Base-by-base conservation (phyloP, 2,888 invertebrate species). In the Alloscopus bannaensis region DNA sequence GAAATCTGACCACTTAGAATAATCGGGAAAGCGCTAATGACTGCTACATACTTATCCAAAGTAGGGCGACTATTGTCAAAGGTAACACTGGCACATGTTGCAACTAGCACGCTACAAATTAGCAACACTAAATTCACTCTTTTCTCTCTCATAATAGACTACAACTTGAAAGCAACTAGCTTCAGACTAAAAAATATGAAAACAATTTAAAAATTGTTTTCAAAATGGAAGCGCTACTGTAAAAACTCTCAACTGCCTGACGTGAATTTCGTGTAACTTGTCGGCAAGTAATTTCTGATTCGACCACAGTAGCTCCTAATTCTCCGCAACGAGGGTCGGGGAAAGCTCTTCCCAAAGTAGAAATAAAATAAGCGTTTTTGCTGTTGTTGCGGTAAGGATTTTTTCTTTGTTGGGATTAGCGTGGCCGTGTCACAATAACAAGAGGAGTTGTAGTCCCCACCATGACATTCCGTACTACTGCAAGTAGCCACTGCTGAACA, bases 21-120 rank as follows among this genome's bases (percentile, higher is more conserved):
- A 6, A 68, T 2, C 3, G 76, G 76, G 50, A 76, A 60, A 26
- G 75, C 45, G 42, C 66, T 59, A 26, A 75, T 57, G 40, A 76
- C 42, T 24, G 60, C 40, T 50, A 68, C 76, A 76, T 76, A 76
- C 16, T 60, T 68, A 50, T 66, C 65, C 3, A 72, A 22, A 45
- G 26, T 24, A n/a, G 29, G 28, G 28, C 16, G 42, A 55, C 31
- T 59, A 36, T 29, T 36, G 20, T 24, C 55, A 26, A 18, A 47
- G 60, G 68, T 68, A 60, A 60, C 66, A 76, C 76, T 76, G 68
- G 76, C 76, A 76, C 76, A 76, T 76, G 76, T 60, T 76, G 76
- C 76, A 68, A 76, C 76, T 29, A 76, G 4, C 1, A 76, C 60
- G 68, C 76, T 76, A 76, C 66, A 68, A 68, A 42, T 68, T 40